Evolutionary conservation across 2,113 vertebrate genomes (phyloP).

Genomic region (Tetrao urogallus): DNA sequence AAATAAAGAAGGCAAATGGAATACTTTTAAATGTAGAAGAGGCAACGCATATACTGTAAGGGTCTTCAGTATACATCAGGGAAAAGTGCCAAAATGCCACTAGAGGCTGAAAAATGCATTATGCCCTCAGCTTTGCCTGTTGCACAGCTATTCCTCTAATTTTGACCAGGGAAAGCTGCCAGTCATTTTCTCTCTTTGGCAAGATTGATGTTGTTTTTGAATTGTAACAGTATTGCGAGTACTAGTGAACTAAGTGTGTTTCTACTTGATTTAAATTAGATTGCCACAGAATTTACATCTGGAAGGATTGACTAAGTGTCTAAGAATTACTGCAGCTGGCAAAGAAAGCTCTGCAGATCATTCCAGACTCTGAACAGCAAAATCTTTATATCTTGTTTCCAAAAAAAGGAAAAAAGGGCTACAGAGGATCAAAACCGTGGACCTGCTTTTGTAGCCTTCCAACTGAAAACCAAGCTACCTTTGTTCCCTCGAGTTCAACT

Average conservation of each 20-base stretch:
- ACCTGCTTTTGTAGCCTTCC: conserved; percentile 17
- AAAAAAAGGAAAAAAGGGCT: background rate
- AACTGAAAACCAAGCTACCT: background rate
- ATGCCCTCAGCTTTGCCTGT: conserved; percentile 27
- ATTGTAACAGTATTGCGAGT: background rate
- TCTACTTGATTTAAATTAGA: conserved; percentile 31
- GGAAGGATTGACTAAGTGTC: background rate
- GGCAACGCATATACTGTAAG: background rate
- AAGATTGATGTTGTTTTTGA: background rate
- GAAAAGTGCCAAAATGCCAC: background rate
- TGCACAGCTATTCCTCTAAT: conserved; percentile 21
- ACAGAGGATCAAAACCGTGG: background rate
- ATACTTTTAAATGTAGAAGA: background rate
- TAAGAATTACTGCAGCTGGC: conserved; percentile 1
- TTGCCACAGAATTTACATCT: background rate
- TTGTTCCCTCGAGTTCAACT: conserved; percentile 21
- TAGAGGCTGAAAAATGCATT: background rate
- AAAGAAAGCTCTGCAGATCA: background rate
- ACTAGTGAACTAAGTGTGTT: background rate
- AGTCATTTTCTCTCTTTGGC: background rate
- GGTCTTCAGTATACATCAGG: background rate
- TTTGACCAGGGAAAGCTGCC: conserved; percentile 1
- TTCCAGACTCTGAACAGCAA: background rate
- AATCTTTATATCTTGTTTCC: conserved; percentile 6
- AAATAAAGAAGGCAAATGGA: background rate